Base-by-base conservation (phyloP, 2,888 invertebrate species). In the Epirrhoe tristata region DNA sequence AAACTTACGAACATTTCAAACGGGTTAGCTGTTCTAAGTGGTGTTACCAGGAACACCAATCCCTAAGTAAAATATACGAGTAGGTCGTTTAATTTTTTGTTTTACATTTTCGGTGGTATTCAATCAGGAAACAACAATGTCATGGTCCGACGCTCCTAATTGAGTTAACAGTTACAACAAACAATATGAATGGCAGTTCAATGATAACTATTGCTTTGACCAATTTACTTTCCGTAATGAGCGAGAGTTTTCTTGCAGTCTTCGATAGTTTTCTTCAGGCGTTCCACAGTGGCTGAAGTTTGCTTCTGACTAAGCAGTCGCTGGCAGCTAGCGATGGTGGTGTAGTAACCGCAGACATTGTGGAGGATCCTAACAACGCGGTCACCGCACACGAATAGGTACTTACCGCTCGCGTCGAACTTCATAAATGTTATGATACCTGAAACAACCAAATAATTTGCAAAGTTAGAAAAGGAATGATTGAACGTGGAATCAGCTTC, bases 371-470 rank as follows among this genome's bases (percentile, higher is more conserved):
- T 94, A 10, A 98, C 95, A 56, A 96, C 96, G 72, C 95, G 95
- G 75, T 97, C 97, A 12, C 97, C 97, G 63, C 96, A 94, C 0
- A 95, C 95, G 73, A 96, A 94, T 52, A 98, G 80, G 81, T 95
- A 96, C 81, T 96, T 96, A 24, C 97, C 96, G 69, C 95, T 94
- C 4, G 96, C 94, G 82, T 98, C 97, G 83, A 98, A 98, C 70
- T 94, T 87, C 77, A 98, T 87, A 68, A 94, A 93, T 57, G 94
- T 94, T 74, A 98, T 95, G 36, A 94, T 84, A 72, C 95, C 97
- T 97, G 93, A 1, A 68, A 70, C n/a, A 7, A 67, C 14, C 63
- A 57, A 39, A n/a, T 50, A 32, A 14, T 48, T 16, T 48, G 10
- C 34, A 5, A 50, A 51, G 36, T 36, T 8, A 36, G 36, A 36